Evolutionary conservation across 2,888 invertebrate genomes (phyloP), one percentile per base, ranked within the genome.

Genomic region (Drosophila prostipennis): DNA sequence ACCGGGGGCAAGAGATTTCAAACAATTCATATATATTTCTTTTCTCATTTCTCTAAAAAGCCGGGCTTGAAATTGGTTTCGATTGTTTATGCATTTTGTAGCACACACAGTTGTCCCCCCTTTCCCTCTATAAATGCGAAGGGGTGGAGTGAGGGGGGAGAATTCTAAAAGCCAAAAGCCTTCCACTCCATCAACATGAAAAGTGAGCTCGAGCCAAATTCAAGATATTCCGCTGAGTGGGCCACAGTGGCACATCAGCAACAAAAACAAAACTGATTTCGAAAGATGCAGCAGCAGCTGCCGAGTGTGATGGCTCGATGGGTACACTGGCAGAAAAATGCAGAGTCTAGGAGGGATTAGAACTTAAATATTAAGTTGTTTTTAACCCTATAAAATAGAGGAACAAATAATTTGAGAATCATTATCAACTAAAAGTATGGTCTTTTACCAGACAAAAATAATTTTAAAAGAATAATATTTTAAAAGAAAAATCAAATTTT

Each of bases 101-200:
- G 78, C 75, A 55, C 73, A 77, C 76, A 77, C 37, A 48, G 29
- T 46, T 32, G n/a, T 4, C 29, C 46, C 46, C 46, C 14, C 10
- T 6, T 7, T 19, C 14, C 29, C 3, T 7, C 11, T 16, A 13
- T 16, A 16, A 48, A 6, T 11, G 32, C 11, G 29, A 10, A 52
- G 45, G 45, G 16, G 34, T 49, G 39, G 43, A 13, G 42, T 40
- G 6, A 7, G 61, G 45, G 46, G 19, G 34, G 37, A 58, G 56
- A 74, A 69, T 77, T 49, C 42, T 64, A 52, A 70, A 56, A 71
- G 71, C 71, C 63, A 63, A 67, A 67, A 65, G 65, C 75, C 84
- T 84, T 76, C 78, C 76, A 89, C 89, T 89, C 89, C 74, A 89
- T 89, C 89, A 89, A 77, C 76, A 87, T 80, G 83, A 82, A 80